Conservation (phyloP, 2,888 invertebrate species). For the Chydorus sphaericus region DNA sequence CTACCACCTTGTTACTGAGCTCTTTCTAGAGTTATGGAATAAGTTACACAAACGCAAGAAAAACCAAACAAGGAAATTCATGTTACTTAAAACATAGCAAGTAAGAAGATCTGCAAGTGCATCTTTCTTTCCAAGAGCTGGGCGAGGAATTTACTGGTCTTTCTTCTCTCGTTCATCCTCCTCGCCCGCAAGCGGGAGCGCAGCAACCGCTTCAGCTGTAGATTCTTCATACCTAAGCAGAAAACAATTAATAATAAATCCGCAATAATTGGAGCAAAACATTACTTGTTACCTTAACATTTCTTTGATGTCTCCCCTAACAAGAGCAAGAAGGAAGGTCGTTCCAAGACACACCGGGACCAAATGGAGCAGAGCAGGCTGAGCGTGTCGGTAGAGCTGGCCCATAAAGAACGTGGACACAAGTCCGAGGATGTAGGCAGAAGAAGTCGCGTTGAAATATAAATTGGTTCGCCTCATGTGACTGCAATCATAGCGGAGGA, state of each 20-base stretch:
- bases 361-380: conserved; percentile 91
- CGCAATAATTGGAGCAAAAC: too few species aligned
- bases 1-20: too few species aligned
- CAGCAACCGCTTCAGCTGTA: conserved; percentile 35
- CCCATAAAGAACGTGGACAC: conserved; percentile 90
- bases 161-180: too few species aligned
- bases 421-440: conserved; percentile 86
- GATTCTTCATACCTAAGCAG: conserved; percentile 51
- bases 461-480: conserved; percentile 62
- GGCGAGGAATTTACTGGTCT: too few species aligned
- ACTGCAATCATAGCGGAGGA: conserved; percentile 82
- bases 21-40: too few species aligned
- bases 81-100: too few species aligned
- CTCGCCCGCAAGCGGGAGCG: conserved; percentile 27
- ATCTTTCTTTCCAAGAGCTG: too few species aligned
- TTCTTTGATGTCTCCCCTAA: conserved; percentile 77
- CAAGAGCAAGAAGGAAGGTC: conserved; percentile 69
- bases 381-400: conserved; percentile 96
- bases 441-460: conserved; percentile 79
- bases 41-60: too few species aligned
- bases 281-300: conserved; percentile 63
- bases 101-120: too few species aligned
- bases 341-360: conserved; percentile 91
- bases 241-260: not conserved
- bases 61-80: too few species aligned